phyloP scores from a whole-genome alignment of 2,888 invertebrate genomes.

The Poecilus cupreus region DNA sequence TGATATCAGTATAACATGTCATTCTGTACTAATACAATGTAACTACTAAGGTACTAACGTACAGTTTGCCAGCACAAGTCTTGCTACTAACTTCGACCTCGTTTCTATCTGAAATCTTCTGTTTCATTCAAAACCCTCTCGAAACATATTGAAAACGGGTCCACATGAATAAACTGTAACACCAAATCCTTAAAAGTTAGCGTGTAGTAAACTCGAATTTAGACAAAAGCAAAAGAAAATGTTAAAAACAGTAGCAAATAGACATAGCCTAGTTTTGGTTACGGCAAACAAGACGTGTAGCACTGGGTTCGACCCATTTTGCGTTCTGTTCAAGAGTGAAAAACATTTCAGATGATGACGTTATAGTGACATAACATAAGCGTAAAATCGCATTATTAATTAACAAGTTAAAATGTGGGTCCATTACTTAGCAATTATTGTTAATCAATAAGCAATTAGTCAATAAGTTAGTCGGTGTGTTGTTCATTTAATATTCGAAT shows the following conservation, averaged over 20 bases:
- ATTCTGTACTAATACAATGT: slow-evolving; percentile 20
- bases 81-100: slow-evolving; percentile 2
- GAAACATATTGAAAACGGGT: slow-evolving; percentile 57
- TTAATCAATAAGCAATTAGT: slow-evolving; percentile 53
- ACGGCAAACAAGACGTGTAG: slow-evolving; percentile 28
- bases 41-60: neutral
- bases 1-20: slow-evolving; percentile 40
- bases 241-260: slow-evolving; percentile 44
- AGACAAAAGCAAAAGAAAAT: slow-evolving; percentile 53
- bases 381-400: slow-evolving; percentile 26
- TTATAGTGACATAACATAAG: neutral
- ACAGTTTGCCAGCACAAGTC: slow-evolving; percentile 22
- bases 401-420: slow-evolving; percentile 52
- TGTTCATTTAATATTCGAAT: slow-evolving; percentile 34
- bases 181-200: slow-evolving; percentile 57
- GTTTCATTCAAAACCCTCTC: slow-evolving; percentile 14
- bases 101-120: slow-evolving; percentile 18
- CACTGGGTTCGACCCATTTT: slow-evolving; percentile 5
- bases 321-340: slow-evolving; percentile 13
- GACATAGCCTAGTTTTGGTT: slow-evolving; percentile 54
- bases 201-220: slow-evolving; percentile 48
- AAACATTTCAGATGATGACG: neutral
- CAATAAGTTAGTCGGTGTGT: slow-evolving; percentile 54
- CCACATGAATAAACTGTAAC: slow-evolving; percentile 55
- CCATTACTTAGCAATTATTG: slow-evolving; percentile 58